Evolutionary conservation across 2,797 vertebrate species (phyloP), one percentile per base, ranked within the genome.

Genomic region (Streptopelia turtur): DNA sequence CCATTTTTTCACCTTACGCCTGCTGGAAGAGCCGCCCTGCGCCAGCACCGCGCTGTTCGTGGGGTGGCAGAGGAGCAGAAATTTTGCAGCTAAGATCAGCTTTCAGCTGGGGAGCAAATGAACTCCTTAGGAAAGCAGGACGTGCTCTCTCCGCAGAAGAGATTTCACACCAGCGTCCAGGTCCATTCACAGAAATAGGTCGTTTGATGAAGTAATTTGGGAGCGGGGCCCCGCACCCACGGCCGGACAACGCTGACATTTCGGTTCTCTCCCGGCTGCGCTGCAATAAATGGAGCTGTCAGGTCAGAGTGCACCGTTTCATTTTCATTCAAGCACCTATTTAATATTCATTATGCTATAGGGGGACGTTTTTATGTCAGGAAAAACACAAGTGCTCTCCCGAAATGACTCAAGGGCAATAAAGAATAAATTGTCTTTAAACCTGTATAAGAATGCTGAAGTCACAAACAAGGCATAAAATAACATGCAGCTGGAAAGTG

Each of bases 391-490:
- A 93, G 94, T 85, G 76, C 93, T 97, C 80, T 96, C 90, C 95
- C 23, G 13, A 97, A 97, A 97, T 95, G 96, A 97, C 89, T 94
- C 76, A 70, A 89, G 94, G 90, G 81, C 89, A 97, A 89, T 97
- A 97, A 95, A 91, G 94, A 95, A 97, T 89, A 96, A 97, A 96
- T 97, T 96, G 94, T 93, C 61, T 96, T 96, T 93, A 95, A 97
- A 96, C 70, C 37, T 49, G 31, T 41, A 30, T 74, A 93, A 96
- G 69, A 52, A 95, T 94, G 91, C 89, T 83, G 92, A 94, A 97
- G 88, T 94, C 94, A 96, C 95, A 97, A 97, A 96, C 89, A 97
- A 96, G 90, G 80, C 89, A 92, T 96, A 95, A 96, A 97, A 96
- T 93, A 97, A 97, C 95, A 97, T 57, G 53, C 71, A 94, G 86